Base-by-base conservation (phyloP, 2,888 invertebrate species). In the Pandemis cinnamomeana region DNA sequence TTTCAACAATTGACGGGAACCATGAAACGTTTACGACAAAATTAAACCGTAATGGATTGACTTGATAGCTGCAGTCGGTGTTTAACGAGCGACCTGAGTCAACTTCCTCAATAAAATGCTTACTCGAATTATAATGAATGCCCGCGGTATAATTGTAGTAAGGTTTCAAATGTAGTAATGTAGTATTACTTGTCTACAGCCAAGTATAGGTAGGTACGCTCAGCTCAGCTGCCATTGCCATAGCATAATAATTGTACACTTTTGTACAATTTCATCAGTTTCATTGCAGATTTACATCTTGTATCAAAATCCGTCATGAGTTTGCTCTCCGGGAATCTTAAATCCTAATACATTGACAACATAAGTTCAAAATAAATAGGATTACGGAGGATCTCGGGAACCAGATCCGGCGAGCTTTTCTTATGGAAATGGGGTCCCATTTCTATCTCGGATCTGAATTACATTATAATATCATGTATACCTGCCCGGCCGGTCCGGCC, bases 31-130 rank as follows among this genome's bases (percentile, higher is more conserved):
- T 93, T 92, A 93, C 88, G 91, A 89, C 86, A 86, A 80, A 89
- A 92, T 93, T 91, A 92, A 93, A 92, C 88, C 80, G 88, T 92
- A 93, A 93, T 91, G 92, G 90, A 91, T 92, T 88, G 90, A 90
- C 86, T 90, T 88, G 90, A 91, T 92, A 87, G 89, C 86, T 86
- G 83, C 86, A 87, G 87, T 85, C 86, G 84, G 79, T 85, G 83
- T 88, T 90, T 92, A 91, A 92, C 89, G 91, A 90, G 83, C 89
- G 86, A 82, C 87, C 88, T 83, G 89, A 83, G 87, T 85, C 84
- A 84, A 90, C 92, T 92, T 93, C 93, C 93, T 91, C 92, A 90
- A 92, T 93, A 93, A 93, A 93, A 90, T 91, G 90, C 86, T 86
- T 83, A 85, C 87, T 85, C 85, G 62, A 67, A 71, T 66, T 64